These are phyloP conservation scores for Agrotis exclamationis DNA, from an alignment of 2,888 invertebrate species.

Conservation along the genomic window DNA sequence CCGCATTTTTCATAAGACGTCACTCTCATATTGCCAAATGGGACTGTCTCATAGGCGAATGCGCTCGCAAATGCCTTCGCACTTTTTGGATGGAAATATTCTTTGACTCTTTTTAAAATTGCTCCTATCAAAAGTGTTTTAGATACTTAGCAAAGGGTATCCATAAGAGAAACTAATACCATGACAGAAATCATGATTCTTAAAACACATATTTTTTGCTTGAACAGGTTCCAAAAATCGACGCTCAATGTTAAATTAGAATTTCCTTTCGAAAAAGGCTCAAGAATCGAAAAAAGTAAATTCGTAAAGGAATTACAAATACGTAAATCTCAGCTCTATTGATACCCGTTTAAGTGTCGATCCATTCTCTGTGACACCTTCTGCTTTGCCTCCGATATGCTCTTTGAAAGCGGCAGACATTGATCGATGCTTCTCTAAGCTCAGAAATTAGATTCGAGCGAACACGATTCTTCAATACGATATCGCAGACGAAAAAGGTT, in stretches of 20 bases:
- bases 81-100: constrained; percentile 28
- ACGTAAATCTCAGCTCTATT: constrained; percentile 70
- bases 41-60: constrained; percentile 68
- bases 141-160: too few species aligned
- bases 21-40: constrained; percentile 74
- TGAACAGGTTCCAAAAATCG: too few species aligned
- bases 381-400: constrained; percentile 76
- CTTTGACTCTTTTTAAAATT: constrained; percentile 11
- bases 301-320: constrained; percentile 54
- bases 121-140: too few species aligned
- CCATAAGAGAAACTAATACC: too few species aligned
- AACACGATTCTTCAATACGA: constrained; percentile 68
- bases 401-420: constrained; percentile 79
- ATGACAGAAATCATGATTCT: too few species aligned
- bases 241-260: too few species aligned
- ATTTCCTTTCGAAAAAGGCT: neutral
- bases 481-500: constrained; percentile 45
- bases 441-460: constrained; percentile 63
- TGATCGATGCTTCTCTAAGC: constrained; percentile 80
- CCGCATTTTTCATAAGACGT: constrained; percentile 85
- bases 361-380: constrained; percentile 77
- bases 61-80: constrained; percentile 57
- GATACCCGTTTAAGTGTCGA: constrained; percentile 73
- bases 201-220: too few species aligned
- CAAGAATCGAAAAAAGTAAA: constrained; percentile 13